Evolutionary conservation across 2,797 vertebrate genomes (phyloP).

Genomic region (Phoxinus dragarum): DNA sequence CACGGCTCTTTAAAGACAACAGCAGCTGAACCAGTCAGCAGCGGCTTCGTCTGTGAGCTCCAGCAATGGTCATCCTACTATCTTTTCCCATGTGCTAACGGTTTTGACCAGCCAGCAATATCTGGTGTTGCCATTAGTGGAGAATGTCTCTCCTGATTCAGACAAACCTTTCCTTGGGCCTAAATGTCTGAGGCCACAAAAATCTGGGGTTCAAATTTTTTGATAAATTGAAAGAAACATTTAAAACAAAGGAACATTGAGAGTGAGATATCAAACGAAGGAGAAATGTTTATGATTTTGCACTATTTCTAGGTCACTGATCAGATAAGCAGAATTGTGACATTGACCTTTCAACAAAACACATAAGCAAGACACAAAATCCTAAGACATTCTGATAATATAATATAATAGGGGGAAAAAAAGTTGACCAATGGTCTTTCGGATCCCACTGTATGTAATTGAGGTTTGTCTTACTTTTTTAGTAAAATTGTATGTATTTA

Average conservation of each 20-base stretch:
- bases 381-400: background rate
- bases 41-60: slow-evolving; percentile 46
- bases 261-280: slow-evolving; percentile 72
- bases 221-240: background rate
- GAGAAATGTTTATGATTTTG: slow-evolving; percentile 50
- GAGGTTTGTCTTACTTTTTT: background rate
- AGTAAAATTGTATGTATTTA: background rate
- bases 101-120: slow-evolving; percentile 64
- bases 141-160: slow-evolving; percentile 68
- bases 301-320: background rate
- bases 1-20: slow-evolving; percentile 68
- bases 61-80: slow-evolving; percentile 54
- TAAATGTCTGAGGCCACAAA: slow-evolving; percentile 2
- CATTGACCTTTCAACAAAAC: slow-evolving; percentile 26
- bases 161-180: slow-evolving; percentile 68
- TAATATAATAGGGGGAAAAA: no score
- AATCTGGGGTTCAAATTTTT: background rate
- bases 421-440: background rate
- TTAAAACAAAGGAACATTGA: slow-evolving; percentile 67
- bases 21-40: slow-evolving; percentile 68
- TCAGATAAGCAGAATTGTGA: background rate
- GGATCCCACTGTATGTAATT: background rate
- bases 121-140: slow-evolving; percentile 56
- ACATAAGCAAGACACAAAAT: background rate
- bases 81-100: slow-evolving; percentile 69